Base-by-base conservation (phyloP, 2,888 invertebrate genomes). In the Ferdinandea cuprea region DNA sequence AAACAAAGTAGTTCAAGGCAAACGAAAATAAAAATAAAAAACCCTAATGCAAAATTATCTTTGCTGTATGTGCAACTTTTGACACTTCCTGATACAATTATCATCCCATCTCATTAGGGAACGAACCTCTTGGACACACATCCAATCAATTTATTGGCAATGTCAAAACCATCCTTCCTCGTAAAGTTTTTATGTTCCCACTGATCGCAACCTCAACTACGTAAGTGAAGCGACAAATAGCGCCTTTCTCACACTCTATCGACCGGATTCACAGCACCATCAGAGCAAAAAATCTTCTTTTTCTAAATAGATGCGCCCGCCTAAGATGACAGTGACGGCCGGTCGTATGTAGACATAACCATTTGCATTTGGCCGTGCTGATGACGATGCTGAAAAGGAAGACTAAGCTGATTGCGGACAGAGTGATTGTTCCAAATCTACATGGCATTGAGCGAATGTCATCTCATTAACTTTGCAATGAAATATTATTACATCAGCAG, bases 241-340 rank as follows among this genome's bases (percentile, higher is more conserved):
- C 58, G n/a, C 48, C 81, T 77, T 77, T 81, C 77, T 77, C 81
- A 81, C 81, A 81, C 71, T 81, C 46, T 15, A 58, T 54, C 30
- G 54, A 71, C 74, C 40, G 52, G 58, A 73, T 73, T 72, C 50
- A 44, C 40, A 61, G 15, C 46, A 44, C 4, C 58, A 28, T 54
- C 32, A 17, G 30, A 19, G 15, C 3, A 17, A 46, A 68, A 54
- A 73, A 66, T 71, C 71, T 46, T 63, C 56, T 40, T 71, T 63
- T 46, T 63, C 56, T 40, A 3, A 58, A 42, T 30, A 79, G 25
- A 61, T 40, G 58, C 32, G 66, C 19, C 59, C 61, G 61, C 66
- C 48, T 56, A 48, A 72, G 58, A 69, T 59, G 52, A 80, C 48
- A 68, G 79, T 15, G 40, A 40, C 44, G 9, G 44, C 46, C 37